These are phyloP conservation scores for Cottoperca gobio DNA, from an alignment of 2,797 vertebrate species.

Conservation along the genomic window DNA sequence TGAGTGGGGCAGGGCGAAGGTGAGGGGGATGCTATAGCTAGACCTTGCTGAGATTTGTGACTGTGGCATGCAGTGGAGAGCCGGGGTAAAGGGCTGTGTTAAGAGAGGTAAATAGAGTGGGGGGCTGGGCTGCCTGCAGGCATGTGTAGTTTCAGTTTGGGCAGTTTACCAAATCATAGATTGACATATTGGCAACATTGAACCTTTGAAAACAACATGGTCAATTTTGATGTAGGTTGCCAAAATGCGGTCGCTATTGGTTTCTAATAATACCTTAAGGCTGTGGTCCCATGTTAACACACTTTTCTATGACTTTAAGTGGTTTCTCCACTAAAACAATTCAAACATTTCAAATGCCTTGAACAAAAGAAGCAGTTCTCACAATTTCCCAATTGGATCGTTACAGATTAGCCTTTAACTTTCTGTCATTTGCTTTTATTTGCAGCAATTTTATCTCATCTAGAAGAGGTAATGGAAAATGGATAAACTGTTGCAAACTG, in stretches of 20 bases:
- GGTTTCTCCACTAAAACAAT: too few relatives aligned
- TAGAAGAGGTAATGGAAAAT: neutral
- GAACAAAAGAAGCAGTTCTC: neutral
- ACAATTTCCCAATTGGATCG: neutral
- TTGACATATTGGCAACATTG: neutral
- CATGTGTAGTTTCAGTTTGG: constrained; percentile 37
- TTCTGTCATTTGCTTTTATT: neutral
- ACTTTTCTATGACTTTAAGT: too few relatives aligned
- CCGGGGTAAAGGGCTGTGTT: constrained; percentile 39
- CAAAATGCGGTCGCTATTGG: neutral
- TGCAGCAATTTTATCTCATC: neutral
- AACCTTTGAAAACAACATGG: constrained; percentile 1
- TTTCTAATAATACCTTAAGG: neutral
- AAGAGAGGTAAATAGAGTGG: constrained; percentile 49
- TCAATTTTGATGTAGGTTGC: neutral
- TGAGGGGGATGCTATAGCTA: constrained; percentile 39
- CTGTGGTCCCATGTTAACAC: too few relatives aligned
- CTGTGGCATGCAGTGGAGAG: constrained; percentile 46
- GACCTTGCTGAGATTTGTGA: constrained; percentile 70
- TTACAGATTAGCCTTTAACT: neutral
- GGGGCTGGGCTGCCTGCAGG: constrained; percentile 54
- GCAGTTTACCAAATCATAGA: constrained; percentile 25
- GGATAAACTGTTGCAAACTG: neutral
- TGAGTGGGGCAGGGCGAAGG: constrained; percentile 34
- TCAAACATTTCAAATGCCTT: neutral